These are phyloP conservation scores for Drosophila testacea DNA, from an alignment of 2,888 invertebrate species.

Conservation along the genomic window DNA sequence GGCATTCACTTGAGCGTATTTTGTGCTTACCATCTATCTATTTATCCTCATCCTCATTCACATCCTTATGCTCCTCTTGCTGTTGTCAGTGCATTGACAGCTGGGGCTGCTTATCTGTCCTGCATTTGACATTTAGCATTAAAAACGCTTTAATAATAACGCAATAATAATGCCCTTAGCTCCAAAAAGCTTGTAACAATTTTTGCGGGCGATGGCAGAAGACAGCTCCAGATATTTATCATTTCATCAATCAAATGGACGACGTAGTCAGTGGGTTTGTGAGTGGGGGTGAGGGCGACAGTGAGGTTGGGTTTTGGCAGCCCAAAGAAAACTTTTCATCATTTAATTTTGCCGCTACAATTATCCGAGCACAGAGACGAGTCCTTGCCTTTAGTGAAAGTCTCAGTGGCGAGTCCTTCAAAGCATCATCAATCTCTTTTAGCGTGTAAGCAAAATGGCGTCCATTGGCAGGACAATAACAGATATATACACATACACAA, in stretches of 20 bases:
- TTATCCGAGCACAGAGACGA: constrained; percentile 59
- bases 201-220: constrained; percentile 41
- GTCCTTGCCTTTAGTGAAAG: constrained; percentile 4
- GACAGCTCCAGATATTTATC: constrained; percentile 76
- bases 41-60: constrained; percentile 15
- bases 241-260: constrained; percentile 79
- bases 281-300: constrained; percentile 12
- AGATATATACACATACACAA: constrained; percentile 16
- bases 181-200: constrained; percentile 49
- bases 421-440: constrained; percentile 79
- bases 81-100: constrained; percentile 68
- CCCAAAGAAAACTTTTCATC: constrained; percentile 74
- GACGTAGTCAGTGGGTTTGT: constrained; percentile 24
- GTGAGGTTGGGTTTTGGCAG: constrained; percentile 7
- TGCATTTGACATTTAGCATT: constrained; percentile 81
- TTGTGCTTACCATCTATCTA: constrained; percentile 26
- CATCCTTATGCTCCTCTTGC: constrained; percentile 5
- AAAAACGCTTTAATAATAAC: constrained; percentile 81
- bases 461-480: constrained; percentile 59
- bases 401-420: constrained; percentile 63
- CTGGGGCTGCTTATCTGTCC: constrained; percentile 79
- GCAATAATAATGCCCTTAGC: constrained; percentile 76
- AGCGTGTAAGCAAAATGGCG: constrained; percentile 72
- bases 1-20: constrained; percentile 51
- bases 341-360: constrained; percentile 74